A percentile compares a stretch with the other conserved stretches of the same genome.
phyloP scores from a whole-genome alignment of 2,797 vertebrate species.

The Pagetopsis macropterus region DNA sequence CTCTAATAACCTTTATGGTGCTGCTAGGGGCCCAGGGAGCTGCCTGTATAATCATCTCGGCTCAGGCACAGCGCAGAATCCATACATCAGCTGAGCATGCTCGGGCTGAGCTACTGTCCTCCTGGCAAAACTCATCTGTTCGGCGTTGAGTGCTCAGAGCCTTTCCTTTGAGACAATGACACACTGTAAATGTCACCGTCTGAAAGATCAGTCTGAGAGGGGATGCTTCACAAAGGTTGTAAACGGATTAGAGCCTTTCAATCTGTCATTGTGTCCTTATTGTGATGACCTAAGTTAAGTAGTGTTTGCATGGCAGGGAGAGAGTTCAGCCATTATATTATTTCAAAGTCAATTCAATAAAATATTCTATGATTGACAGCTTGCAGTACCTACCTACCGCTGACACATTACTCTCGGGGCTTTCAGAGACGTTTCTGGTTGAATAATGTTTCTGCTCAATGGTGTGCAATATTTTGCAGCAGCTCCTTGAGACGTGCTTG shows the following conservation, averaged over 20 bases:
- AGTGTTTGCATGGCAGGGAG: neutral
- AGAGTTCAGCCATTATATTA: constrained; percentile 10
- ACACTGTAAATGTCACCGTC: constrained; percentile 20
- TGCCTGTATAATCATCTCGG: constrained; percentile 64
- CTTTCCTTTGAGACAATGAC: constrained; percentile 31
- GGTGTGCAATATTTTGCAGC: constrained; percentile 7
- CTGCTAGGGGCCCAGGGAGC: constrained; percentile 39
- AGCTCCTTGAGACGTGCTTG: constrained; percentile 6
- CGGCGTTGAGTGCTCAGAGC: constrained; percentile 25
- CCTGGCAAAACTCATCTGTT: constrained; percentile 53
- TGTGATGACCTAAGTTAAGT: constrained; percentile 4
- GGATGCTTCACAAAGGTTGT: neutral
- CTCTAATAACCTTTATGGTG: constrained; percentile 69
- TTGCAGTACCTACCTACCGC: neutral
- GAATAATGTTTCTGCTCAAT: constrained; percentile 27
- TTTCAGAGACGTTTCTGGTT: constrained; percentile 13
- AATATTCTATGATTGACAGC: constrained; percentile 18
- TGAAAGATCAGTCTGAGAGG: constrained; percentile 20
- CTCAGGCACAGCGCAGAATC: constrained; percentile 33
- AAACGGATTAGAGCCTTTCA: constrained; percentile 29
- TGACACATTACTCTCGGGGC: constrained; percentile 17
- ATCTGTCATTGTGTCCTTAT: constrained; percentile 21
- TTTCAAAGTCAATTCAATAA: constrained; percentile 22
- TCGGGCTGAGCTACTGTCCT: constrained; percentile 24
- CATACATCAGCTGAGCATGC: constrained; percentile 60